Conservation (phyloP, 2,888 invertebrate species). For the Thereva unica region DNA sequence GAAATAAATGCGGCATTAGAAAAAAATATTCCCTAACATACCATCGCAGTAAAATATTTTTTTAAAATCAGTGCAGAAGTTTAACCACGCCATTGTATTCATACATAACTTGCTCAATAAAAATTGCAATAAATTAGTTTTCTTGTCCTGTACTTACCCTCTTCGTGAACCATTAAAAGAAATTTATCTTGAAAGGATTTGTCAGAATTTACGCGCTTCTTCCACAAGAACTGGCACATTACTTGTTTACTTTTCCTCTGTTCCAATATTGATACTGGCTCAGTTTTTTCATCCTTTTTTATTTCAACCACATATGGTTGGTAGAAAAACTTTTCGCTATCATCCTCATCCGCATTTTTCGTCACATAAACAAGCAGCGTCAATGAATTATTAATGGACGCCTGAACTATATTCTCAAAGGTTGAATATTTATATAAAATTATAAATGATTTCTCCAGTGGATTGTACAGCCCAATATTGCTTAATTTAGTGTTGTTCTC, state of each 20-base stretch:
- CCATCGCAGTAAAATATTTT: too few relatives aligned
- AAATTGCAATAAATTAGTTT: neutral
- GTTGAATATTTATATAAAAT: conserved; percentile 67
- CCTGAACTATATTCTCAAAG: conserved; percentile 74
- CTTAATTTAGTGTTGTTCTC: conserved; percentile 55
- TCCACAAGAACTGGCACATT: conserved; percentile 72
- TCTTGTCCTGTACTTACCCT: conserved; percentile 64
- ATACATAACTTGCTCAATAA: neutral
- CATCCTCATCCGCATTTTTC: conserved; percentile 59
- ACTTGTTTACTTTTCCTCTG: conserved; percentile 70
- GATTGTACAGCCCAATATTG: conserved; percentile 66
- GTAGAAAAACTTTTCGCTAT: conserved; percentile 60
- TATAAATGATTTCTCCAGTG: conserved; percentile 64
- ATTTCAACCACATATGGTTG: conserved; percentile 68
- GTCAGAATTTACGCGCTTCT: conserved; percentile 48
- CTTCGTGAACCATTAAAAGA: conserved; percentile 74
- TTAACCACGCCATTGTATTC: neutral
- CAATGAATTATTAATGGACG: conserved; percentile 72
- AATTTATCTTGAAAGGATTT: conserved; percentile 65
- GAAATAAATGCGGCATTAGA: too few relatives aligned
- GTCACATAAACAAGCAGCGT: conserved; percentile 71
- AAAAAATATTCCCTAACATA: too few relatives aligned
- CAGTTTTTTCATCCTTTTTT: conserved; percentile 56
- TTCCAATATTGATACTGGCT: conserved; percentile 57
- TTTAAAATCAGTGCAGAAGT: neutral